phyloP scores from a whole-genome alignment of 2,113 vertebrate species.

The Sylvietta virens region DNA sequence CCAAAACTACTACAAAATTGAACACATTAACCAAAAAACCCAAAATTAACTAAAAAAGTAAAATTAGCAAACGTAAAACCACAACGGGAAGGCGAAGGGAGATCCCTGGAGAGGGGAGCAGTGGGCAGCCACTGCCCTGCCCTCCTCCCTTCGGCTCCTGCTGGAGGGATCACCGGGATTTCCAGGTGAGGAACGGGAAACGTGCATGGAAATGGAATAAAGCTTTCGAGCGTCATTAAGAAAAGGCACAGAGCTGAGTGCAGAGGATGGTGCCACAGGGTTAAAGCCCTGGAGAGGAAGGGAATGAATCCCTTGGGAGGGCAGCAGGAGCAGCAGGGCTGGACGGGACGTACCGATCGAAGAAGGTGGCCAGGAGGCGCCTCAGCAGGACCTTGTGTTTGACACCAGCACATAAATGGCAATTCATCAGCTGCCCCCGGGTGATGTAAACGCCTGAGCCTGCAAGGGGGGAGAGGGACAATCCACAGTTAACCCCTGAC shows the following conservation, averaged over 20 bases:
- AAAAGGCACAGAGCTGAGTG: not conserved
- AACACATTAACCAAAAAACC: no score
- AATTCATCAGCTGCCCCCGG: slow-evolving; percentile 97
- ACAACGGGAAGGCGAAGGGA: not conserved
- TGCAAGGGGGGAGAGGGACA: slow-evolving; percentile 34
- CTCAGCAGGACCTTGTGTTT: slow-evolving; percentile 95
- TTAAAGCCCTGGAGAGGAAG: not conserved
- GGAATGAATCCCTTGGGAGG: fast-evolving
- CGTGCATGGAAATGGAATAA: fast-evolving
- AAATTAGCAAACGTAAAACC: no score
- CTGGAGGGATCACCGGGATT: fast-evolving
- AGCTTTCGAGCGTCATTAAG: fast-evolving
- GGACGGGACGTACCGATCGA: slow-evolving; percentile 82
- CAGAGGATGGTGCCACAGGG: fast-evolving
- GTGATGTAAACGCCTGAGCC: slow-evolving; percentile 95
- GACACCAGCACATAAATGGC: slow-evolving; percentile 92
- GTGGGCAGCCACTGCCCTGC: not conserved
- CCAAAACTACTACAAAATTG: no score
- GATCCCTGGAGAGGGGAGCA: not conserved
- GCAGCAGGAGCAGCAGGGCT: not conserved
- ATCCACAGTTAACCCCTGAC: not conserved
- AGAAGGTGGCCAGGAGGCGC: slow-evolving; percentile 93
- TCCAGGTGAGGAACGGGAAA: not conserved
- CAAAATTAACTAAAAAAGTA: no score
- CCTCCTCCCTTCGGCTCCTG: not conserved